Evolutionary conservation across 2,113 vertebrate species (phyloP).

Genomic region (Laticauda laticaudata): DNA sequence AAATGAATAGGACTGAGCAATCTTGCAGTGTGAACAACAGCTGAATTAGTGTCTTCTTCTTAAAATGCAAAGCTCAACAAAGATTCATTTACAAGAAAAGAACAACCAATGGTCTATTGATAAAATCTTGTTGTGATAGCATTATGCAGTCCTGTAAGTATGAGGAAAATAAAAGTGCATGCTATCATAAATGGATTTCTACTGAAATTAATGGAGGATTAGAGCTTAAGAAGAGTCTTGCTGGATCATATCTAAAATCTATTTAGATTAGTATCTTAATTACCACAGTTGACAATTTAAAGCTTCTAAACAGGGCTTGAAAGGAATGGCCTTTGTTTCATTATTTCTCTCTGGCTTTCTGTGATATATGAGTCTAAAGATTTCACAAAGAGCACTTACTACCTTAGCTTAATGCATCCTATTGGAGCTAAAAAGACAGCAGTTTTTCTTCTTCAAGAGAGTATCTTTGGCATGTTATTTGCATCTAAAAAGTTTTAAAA

Average conservation of each 20-base stretch:
- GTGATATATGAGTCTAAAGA: background rate
- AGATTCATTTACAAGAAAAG: background rate
- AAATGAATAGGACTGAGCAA: background rate
- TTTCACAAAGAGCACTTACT: background rate
- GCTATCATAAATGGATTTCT: background rate
- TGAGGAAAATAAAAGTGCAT: background rate
- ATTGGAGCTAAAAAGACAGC: background rate
- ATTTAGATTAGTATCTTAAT: background rate
- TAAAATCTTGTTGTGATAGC: background rate
- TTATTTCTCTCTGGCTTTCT: background rate
- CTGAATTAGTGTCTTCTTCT: background rate
- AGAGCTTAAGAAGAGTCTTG: background rate
- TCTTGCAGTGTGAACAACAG: slow-evolving; percentile 3
- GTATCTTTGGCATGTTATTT: background rate
- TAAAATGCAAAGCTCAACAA: background rate
- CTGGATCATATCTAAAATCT: background rate
- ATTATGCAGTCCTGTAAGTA: background rate
- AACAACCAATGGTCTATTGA: background rate
- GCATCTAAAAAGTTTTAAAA: background rate
- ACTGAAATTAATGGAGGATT: background rate
- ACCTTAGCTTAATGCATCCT: background rate
- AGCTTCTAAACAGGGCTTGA: background rate
- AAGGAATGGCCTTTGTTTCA: background rate
- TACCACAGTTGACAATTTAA: background rate
- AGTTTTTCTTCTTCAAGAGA: background rate